Conservation (phyloP, 1,140 invertebrate species). For the Drosophila cardini region DNA sequence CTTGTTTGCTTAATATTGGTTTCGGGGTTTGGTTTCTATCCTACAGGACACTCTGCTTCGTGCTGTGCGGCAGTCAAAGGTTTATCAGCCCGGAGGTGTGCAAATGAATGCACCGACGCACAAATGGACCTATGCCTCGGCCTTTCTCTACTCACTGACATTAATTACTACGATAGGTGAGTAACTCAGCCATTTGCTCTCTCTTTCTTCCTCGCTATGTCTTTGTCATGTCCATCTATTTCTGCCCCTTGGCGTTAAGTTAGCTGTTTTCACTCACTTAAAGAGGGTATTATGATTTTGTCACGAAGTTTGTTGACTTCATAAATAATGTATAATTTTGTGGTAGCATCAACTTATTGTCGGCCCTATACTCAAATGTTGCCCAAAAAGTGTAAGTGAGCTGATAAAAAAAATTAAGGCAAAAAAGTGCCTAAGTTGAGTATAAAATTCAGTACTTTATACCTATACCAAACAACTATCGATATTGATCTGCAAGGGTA, state of each 20-base stretch:
- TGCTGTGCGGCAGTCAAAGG: constrained; percentile 83
- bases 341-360: no score
- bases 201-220: neutral
- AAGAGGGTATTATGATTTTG: no score
- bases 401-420: no score
- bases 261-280: neutral
- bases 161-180: constrained; percentile 98
- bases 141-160: constrained; percentile 97
- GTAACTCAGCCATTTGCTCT: constrained; percentile 66
- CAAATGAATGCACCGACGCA: constrained; percentile 86
- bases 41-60: constrained; percentile 84
- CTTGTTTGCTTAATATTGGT: neutral
- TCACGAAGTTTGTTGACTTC: no score
- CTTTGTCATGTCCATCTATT: neutral
- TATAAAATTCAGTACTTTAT: no score
- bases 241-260: neutral
- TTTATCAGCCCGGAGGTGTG: constrained; percentile 75
- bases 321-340: no score
- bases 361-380: no score
- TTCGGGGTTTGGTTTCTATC: constrained; percentile 12
- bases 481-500: no score
- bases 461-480: no score
- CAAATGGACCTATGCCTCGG: constrained; percentile 95
- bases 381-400: no score
- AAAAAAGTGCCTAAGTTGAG: no score